Base-by-base conservation (phyloP, 2,888 invertebrate genomes). In the Drosophila siamana region DNA sequence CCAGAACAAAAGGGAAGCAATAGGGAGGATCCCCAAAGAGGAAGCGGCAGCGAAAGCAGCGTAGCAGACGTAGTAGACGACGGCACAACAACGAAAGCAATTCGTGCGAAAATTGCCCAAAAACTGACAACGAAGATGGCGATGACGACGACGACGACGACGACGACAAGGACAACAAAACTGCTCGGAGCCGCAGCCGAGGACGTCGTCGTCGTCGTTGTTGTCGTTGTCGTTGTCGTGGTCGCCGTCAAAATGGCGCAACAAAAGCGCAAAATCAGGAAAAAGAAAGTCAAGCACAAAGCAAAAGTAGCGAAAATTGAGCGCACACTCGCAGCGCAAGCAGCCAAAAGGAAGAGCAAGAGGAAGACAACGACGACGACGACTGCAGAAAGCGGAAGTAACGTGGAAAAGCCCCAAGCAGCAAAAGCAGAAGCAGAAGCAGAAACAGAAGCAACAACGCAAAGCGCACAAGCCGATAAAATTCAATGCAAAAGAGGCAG, bases 251-350 rank as follows among this genome's bases (percentile, higher is more conserved):
- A 73, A 78, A 71, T 74, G 69, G 73, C 66, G 78, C 74, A 84
- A 84, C 87, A 86, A 84, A 87, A 87, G 82, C 74, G 78, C 89
- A 80, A 85, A 83, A 80, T 66, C 78, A 74, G 81, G 81, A 78
- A 76, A 74, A 78, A 77, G 81, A 74, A 85, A 84, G 78, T 70
- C 72, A 44, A 44, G 76, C 82, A 70, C 76, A 82, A 82, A 78
- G 76, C 88, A 87, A 85, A 86, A 85, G 88, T 78, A 85, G 84
- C 78, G 71, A 86, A 87, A 87, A 89, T 84, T 85, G 78, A 88
- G 84, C 85, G 89, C 83, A 84, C 80, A 83, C 88, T 83, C 86
- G 73, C 64, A 50, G 64, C 63, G 48, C 36, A 33, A 56, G 57
- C 44, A 67, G 54, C 28, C 41, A 56, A 19, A 52, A 44, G n/a